phyloP scores from a whole-genome alignment of 2,888 invertebrate genomes.

The Timandra comae region DNA sequence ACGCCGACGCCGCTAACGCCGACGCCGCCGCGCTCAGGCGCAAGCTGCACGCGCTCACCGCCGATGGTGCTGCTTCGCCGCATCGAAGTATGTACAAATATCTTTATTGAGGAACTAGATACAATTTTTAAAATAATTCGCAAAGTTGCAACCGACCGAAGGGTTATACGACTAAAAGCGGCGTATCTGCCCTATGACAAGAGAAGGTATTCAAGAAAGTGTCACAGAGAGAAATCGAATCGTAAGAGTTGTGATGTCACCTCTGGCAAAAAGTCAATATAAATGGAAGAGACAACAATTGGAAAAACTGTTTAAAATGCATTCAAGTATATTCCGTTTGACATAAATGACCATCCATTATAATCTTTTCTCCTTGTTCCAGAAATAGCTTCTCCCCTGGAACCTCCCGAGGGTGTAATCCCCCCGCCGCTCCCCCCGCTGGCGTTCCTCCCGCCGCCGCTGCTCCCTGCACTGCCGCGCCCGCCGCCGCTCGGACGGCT shows the following conservation, averaged over 20 bases:
- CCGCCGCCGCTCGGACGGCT: constrained; percentile 77
- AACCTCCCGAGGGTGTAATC: constrained; percentile 36
- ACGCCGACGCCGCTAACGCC: constrained; percentile 82
- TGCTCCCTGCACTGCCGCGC: constrained; percentile 79
- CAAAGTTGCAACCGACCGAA: background rate
- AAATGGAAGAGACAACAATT: no score
- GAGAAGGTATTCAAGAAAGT: background rate
- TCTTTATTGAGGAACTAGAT: background rate
- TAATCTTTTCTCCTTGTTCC: constrained; percentile 16
- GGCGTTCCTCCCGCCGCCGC: constrained; percentile 73
- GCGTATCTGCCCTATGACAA: background rate
- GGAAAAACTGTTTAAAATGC: no score
- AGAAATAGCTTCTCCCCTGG: constrained; percentile 76
- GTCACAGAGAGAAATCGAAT: no score
- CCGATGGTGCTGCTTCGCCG: constrained; percentile 48
- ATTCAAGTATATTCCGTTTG: no score
- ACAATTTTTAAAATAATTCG: background rate
- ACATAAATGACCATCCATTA: no score
- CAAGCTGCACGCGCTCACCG: constrained; percentile 44
- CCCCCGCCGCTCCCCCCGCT: constrained; percentile 76
- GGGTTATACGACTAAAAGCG: no score
- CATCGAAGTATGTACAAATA: constrained; percentile 35
- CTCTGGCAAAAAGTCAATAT: no score
- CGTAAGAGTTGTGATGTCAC: background rate
- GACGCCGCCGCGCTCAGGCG: constrained; percentile 56